phyloP scores from a whole-genome alignment of 2,888 invertebrate genomes.

The Asteroscopus sphinx region DNA sequence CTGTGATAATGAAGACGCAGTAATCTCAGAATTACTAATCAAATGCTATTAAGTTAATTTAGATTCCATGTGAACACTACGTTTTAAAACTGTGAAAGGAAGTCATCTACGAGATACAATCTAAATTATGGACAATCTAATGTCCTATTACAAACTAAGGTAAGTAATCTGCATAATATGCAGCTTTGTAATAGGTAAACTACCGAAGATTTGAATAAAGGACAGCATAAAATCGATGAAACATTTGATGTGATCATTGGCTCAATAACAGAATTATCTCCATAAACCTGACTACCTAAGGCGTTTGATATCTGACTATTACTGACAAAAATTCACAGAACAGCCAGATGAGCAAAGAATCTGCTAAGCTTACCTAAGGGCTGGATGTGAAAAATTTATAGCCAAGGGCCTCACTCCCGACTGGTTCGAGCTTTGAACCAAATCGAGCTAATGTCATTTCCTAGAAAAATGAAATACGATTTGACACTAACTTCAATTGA shows the following conservation, averaged over 20 bases:
- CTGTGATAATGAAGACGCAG: not conserved
- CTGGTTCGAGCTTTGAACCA: no score
- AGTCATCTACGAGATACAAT: slow-evolving; percentile 17
- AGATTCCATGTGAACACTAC: slow-evolving; percentile 20
- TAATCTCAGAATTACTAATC: not conserved
- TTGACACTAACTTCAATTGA: no score
- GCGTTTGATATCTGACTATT: no score
- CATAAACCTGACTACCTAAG: not conserved
- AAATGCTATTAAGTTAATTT: not conserved
- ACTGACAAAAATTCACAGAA: no score
- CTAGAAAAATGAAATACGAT: no score
- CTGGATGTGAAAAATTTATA: no score
- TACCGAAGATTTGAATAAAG: slow-evolving; percentile 11
- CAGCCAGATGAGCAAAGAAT: no score
- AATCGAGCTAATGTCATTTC: no score
- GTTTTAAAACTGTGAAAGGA: slow-evolving; percentile 36
- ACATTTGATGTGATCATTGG: slow-evolving; percentile 7
- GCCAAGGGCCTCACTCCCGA: no score
- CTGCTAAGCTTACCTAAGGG: no score
- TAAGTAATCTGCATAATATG: slow-evolving; percentile 42
- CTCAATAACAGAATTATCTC: not conserved
- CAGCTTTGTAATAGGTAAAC: slow-evolving; percentile 22
- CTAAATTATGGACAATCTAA: slow-evolving; percentile 32
- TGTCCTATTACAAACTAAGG: slow-evolving; percentile 26
- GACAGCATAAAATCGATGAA: slow-evolving; percentile 25